Base-by-base conservation (phyloP, 2,797 vertebrate genomes). In the Hoplostethus mediterraneus region DNA sequence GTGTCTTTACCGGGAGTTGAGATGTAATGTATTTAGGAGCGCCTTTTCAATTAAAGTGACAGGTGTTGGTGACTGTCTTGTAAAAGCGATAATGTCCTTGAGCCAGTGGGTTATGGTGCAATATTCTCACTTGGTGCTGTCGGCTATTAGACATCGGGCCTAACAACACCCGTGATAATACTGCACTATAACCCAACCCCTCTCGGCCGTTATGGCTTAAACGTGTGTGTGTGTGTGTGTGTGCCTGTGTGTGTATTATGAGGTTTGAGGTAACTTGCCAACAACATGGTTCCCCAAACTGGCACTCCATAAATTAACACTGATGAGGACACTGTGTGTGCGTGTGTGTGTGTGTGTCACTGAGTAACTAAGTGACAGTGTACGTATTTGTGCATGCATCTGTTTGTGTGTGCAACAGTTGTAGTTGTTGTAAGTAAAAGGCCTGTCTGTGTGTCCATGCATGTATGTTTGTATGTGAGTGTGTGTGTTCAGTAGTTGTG, bases 291-390 rank as follows among this genome's bases (percentile, higher is more conserved):
- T 82, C 76, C 54, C 80, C 86, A 51, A 47, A 48, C 60, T 62
- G 21, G 12, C 60, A 28, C 79, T 85, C 57, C 87, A 91, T 91
- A 89, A 90, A 90, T 91, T 91, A 90, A 51, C 80, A 14, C 82
- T 6, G 14, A 77, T 67, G 55, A 83, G 84, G 75, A 90, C 79
- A 77, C 73, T 78, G 9, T 31, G 76, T 80, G 76, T 80, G 81
- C 71, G 16, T 7, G 8, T 51, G 17, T 21, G 8, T 33, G 0
- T 33, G 54, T 38, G 33, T 38, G 10, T 28, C 21, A 21, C 21
- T 21, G 21, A 21, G 21, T 21, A 21, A 21, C 21, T 21, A 21
- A 21, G 21, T 21, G 21, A 21, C 21, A 21, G 33, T 33, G 33
- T 45, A 4, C 5, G 60, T 25, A 13, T 11, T 30, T 28, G 48